Percentiles rank a stretch among this genome's conserved stretches.
These are phyloP conservation scores for Drosophila auraria DNA, from an alignment of 1,140 invertebrate species.

Conservation along the genomic window DNA sequence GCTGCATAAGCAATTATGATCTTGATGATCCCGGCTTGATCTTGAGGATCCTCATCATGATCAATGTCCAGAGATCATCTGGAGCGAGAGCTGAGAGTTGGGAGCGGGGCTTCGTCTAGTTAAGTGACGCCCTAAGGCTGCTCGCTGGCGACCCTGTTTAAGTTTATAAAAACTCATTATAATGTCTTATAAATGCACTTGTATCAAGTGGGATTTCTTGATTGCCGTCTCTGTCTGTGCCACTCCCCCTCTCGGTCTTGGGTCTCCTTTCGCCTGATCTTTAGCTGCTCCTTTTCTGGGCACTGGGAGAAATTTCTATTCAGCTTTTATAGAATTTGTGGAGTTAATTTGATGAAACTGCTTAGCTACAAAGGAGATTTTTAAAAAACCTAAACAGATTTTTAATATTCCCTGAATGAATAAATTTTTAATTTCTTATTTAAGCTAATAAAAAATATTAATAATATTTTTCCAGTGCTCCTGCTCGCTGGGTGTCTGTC, in stretches of 20 bases:
- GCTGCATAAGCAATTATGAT: slow-evolving; percentile 74
- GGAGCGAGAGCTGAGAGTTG: slow-evolving; percentile 17
- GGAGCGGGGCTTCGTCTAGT: slow-evolving; percentile 54
- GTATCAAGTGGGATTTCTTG: slow-evolving; percentile 83
- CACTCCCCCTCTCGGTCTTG: slow-evolving; percentile 5
- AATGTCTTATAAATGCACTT: slow-evolving; percentile 84
- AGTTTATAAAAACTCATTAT: slow-evolving; percentile 85
- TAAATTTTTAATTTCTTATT: no score
- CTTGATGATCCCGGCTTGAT: slow-evolving; percentile 33
- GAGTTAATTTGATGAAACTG: no score
- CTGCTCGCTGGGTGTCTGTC: slow-evolving; percentile 34
- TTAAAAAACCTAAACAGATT: no score
- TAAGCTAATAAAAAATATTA: no score
- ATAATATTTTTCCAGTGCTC: slow-evolving; percentile 11
- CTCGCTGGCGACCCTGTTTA: slow-evolving; percentile 73
- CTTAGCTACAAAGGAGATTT: not conserved
- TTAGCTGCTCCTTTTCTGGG: slow-evolving; percentile 47
- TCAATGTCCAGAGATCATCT: slow-evolving; percentile 71
- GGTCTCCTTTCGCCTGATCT: slow-evolving; percentile 32
- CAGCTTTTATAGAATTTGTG: not conserved
- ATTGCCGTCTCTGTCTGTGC: slow-evolving; percentile 52
- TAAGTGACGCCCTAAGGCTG: slow-evolving; percentile 79
- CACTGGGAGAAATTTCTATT: slow-evolving; percentile 7
- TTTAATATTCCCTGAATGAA: no score
- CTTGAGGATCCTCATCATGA: slow-evolving; percentile 54